Evolutionary conservation across 37 sponge, comb jelly and placozoan species (phyloP).

Genomic region (Trichoplax adhaerens): DNA sequence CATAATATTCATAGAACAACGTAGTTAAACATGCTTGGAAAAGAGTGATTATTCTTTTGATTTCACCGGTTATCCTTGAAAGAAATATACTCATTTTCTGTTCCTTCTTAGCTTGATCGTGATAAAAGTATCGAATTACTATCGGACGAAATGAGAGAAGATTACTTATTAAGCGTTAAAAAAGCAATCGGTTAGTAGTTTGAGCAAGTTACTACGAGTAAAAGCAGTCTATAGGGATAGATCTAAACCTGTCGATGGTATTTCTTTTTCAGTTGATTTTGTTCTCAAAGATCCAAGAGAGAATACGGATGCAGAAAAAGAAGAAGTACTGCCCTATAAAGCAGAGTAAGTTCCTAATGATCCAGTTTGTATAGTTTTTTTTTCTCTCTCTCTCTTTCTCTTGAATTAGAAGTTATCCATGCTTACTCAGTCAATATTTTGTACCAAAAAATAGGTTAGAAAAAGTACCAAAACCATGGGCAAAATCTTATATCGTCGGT

Average conservation of each 20-base stretch:
- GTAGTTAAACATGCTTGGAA: too few species aligned
- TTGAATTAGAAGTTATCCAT: too few species aligned
- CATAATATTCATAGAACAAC: too few species aligned
- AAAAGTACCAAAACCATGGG: conserved; percentile 87
- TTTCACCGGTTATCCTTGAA: too few species aligned
- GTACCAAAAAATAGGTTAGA: conserved; percentile 12
- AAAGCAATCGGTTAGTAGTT: conserved; percentile 70
- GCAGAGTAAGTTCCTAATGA: conserved; percentile 29
- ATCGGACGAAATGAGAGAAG: conserved; percentile 94
- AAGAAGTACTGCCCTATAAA: conserved; percentile 29
- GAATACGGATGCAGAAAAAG: conserved; percentile 19
- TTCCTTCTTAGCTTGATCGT: conserved; percentile 3
- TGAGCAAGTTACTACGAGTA: background rate
- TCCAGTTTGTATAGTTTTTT: background rate
- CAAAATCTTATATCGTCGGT: conserved; percentile 28
- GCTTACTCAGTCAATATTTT: too few species aligned
- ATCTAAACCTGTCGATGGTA: background rate
- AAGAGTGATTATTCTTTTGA: too few species aligned
- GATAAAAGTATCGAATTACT: conserved; percentile 37
- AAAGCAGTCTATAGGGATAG: background rate
- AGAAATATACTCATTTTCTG: background rate
- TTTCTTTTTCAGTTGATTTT: conserved; percentile 64
- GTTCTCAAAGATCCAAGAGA: conserved; percentile 85
- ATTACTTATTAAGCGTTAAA: conserved; percentile 90
- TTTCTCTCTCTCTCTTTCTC: too few species aligned